phyloP scores from a whole-genome alignment of 1,140 invertebrate species.

The Gryon sp. region DNA sequence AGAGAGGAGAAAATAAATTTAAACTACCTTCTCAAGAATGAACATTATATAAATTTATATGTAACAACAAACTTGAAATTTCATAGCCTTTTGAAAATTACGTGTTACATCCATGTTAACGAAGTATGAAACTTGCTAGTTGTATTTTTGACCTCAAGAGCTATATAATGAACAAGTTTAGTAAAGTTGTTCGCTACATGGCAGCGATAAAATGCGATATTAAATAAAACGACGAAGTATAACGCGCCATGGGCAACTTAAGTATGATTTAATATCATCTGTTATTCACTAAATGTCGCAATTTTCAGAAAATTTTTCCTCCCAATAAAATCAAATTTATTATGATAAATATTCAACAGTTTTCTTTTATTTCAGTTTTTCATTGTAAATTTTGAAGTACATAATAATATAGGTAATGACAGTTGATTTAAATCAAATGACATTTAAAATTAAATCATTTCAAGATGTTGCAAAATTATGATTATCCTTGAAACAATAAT shows the following conservation, averaged over 20 bases:
- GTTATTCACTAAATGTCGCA: constrained; percentile 41
- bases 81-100: constrained; percentile 32
- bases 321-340: constrained; percentile 25
- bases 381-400: too few relatives aligned
- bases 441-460: too few relatives aligned
- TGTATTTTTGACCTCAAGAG: constrained; percentile 40
- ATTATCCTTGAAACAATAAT: too few relatives aligned
- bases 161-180: constrained; percentile 50
- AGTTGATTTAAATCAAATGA: too few relatives aligned
- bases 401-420: too few relatives aligned
- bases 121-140: constrained; percentile 33
- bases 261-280: constrained; percentile 50
- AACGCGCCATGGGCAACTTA: constrained; percentile 35
- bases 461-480: too few relatives aligned
- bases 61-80: constrained; percentile 24
- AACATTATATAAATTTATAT: constrained; percentile 3
- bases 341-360: constrained; percentile 1
- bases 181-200: constrained; percentile 30
- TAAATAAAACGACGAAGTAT: constrained; percentile 49
- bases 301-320: constrained; percentile 29
- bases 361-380: too few relatives aligned
- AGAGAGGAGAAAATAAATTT: too few relatives aligned
- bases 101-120: constrained; percentile 24
- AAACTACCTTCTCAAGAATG: constrained; percentile 5
- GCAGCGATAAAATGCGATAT: constrained; percentile 42